Base-by-base conservation (phyloP, 2,113 vertebrate species). In the Pelmatolapia mariae region DNA sequence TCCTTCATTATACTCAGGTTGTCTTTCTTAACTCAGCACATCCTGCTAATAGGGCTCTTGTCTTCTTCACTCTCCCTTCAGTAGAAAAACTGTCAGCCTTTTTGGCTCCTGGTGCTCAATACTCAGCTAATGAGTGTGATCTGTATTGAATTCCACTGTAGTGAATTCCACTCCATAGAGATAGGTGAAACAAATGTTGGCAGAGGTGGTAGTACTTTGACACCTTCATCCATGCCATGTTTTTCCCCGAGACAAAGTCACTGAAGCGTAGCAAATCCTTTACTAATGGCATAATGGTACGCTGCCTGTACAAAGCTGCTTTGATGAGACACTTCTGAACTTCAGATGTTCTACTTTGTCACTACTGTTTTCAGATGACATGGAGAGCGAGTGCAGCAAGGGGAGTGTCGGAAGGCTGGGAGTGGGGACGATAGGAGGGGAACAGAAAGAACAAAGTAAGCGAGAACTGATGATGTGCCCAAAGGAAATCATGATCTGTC, bases 401-500 rank as follows among this genome's bases (percentile, higher is more conserved):
- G 40, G 7, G 15, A 59, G 13, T 26, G 66, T 3, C 3, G 6
- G 19, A 50, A 33, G 40, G 11, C 71, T 9, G 18, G 47, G 40
- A 59, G 47, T 3, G 13, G 16, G 13, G 10, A 19, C 9, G 29
- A 19, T 40, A 10, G 18, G 9, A 10, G 40, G 31, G 3, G 2
- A 57, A 31, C 18, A 15, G 13, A 38, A 63, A 68, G 31, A 73
- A 56, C 33, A 63, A 85, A 26, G 80, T 79, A 89, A 89, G 78
- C 40, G 56, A 87, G 53, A 87, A 78, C 12, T 76, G 88, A 79
- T 9, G 15, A 78, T 24, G 11, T 66, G 89, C 85, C 89, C 83
- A 33, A 31, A 93, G 89, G 90, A 93, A 93, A 93, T 93, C 91
- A 91, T 36, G 82, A 83, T 80, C 88, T 86, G 91, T 88, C 85